Base-by-base conservation (phyloP, 2,113 vertebrate species). In the Rhabdomys dilectus region DNA sequence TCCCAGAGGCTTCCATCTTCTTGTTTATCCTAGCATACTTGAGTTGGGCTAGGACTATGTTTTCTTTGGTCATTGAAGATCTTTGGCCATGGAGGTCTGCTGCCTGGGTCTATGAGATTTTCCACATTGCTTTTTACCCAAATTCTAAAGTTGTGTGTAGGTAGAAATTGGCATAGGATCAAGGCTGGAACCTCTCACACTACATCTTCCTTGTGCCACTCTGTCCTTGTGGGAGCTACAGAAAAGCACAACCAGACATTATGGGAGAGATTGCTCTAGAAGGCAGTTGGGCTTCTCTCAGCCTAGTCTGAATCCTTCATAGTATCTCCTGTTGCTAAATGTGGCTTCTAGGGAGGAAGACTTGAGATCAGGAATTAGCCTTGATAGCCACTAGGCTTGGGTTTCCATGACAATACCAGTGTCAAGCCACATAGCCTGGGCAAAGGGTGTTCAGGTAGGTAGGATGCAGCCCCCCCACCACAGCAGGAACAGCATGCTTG, bases 371-470 rank as follows among this genome's bases (percentile, higher is more conserved):
- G 22, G 66, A 80, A 39, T 16, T 73, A 3, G 29, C 56, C 39
- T 89, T 22, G 8, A 24, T 31, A 8, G 36, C 72, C n/a, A 2
- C 13, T 85, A 51, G 72, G 4, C 64, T 90, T 90, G 48, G 16
- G 26, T 91, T 68, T 86, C 17, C 1, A 5, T 60, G 60, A 26
- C 5, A 31, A 42, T 53, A 12, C 34, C 45, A 48, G 70, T 39
- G 64, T 93, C 51, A 10, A 82, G 76, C 48, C 51, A 31, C 9
- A 3, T 11, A 8, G 56, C 51, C 22, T 4, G 42, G 56, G 39
- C 34, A 72, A 29, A 7, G 16, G 4, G 13, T 68, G 22, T n/a
- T 7, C 0, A 2, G n/a, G 5, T n/a, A 51, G 66, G 16, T 7
- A 53, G 36, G 36, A 1, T 36, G 5, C 51, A 48, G 58, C 45